A percentile compares a stretch with the other conserved stretches of the same genome.
Evolutionary conservation across 2,113 vertebrate genomes (phyloP).

Genomic region (Prietella phreatophila): DNA sequence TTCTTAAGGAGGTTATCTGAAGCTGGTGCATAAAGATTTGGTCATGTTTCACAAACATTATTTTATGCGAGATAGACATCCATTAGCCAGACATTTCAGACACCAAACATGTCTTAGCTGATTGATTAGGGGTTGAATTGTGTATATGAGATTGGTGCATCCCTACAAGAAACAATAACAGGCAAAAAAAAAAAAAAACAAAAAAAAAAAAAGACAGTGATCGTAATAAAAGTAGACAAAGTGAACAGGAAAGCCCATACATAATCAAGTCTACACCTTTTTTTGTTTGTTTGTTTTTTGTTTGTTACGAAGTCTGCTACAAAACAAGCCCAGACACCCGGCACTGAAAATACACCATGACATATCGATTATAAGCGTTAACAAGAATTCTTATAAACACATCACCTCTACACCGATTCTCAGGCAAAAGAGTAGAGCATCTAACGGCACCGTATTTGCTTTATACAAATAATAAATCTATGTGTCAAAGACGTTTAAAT

Average conservation of each 20-base stretch:
- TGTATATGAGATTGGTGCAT: neutral
- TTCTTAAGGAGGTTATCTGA: neutral
- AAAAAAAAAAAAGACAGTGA: conserved; percentile 57
- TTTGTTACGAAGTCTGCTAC: conserved; percentile 58
- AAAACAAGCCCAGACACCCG: conserved; percentile 52
- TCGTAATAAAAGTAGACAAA: conserved; percentile 60
- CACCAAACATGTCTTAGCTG: neutral
- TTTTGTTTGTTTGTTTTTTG: neutral
- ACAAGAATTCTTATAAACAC: conserved; percentile 57
- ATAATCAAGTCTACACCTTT: conserved; percentile 55
- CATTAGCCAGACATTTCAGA: neutral
- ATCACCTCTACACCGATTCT: conserved; percentile 60
- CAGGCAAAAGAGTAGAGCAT: conserved; percentile 56
- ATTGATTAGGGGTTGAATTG: too few species aligned
- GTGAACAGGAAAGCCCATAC: conserved; percentile 60
- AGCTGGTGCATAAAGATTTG: neutral
- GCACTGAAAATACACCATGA: conserved; percentile 62
- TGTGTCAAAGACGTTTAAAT: conserved; percentile 68
- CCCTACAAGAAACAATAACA: conserved; percentile 56
- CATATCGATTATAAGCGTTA: conserved; percentile 37
- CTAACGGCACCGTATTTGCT: conserved; percentile 51
- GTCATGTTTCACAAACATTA: neutral
- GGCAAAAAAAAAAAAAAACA: conserved; percentile 55
- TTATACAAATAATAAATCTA: conserved; percentile 66
- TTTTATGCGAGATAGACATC: neutral